phyloP scores from a whole-genome alignment of 92 coral and sea anemone species.

The Meandrina meandrites region DNA sequence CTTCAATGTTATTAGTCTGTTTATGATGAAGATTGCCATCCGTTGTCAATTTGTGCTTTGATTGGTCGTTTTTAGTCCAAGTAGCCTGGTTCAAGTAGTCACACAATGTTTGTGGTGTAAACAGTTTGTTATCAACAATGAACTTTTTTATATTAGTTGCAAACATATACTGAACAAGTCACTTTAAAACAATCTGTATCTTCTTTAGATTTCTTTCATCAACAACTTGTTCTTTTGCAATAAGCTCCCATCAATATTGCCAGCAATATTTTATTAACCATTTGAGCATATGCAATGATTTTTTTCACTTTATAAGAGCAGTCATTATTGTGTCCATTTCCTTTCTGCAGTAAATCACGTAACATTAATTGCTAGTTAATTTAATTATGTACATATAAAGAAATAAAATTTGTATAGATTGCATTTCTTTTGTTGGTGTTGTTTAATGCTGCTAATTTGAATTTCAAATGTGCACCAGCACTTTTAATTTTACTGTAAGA shows the following conservation, averaged over 20 bases:
- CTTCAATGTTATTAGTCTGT: too few relatives aligned
- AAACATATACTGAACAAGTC: neutral
- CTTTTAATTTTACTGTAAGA: too few relatives aligned
- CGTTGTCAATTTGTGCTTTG: too few relatives aligned
- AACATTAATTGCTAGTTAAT: neutral
- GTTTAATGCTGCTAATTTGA: too few relatives aligned
- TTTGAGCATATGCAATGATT: neutral
- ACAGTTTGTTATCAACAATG: too few relatives aligned
- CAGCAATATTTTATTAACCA: neutral
- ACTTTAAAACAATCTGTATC: neutral
- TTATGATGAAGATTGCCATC: too few relatives aligned
- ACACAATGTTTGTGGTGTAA: too few relatives aligned
- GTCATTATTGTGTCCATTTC: neutral
- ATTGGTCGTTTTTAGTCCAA: too few relatives aligned
- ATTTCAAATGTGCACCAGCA: too few relatives aligned
- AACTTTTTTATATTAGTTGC: too few relatives aligned
- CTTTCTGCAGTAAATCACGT: neutral
- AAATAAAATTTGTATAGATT: constrained; percentile 37
- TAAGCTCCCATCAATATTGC: neutral
- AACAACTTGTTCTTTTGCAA: neutral
- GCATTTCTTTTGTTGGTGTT: neutral
- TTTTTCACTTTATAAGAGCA: neutral
- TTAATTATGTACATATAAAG: constrained; percentile 36
- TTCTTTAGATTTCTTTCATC: neutral
- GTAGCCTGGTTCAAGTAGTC: too few relatives aligned